phyloP scores from a whole-genome alignment of 2,888 invertebrate species.

The Drosophila setosimentum region DNA sequence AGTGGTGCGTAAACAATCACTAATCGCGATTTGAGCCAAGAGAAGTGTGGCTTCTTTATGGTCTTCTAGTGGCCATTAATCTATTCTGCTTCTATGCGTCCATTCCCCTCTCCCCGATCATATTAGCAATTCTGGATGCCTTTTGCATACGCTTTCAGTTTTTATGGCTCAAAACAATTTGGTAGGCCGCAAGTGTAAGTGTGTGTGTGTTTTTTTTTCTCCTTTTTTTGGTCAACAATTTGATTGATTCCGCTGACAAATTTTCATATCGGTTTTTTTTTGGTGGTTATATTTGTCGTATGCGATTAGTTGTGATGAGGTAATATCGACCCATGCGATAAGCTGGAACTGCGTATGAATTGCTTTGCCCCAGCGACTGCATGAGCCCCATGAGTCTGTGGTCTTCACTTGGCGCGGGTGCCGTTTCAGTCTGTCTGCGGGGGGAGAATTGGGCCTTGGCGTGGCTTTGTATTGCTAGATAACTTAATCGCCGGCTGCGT shows the following conservation, averaged over 20 bases:
- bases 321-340: conserved; percentile 51
- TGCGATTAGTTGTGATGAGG: conserved; percentile 51
- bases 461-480: conserved; percentile 33
- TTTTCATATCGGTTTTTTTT: conserved; percentile 26
- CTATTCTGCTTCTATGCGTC: conserved; percentile 56
- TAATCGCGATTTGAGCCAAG: conserved; percentile 26
- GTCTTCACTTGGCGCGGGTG: background rate
- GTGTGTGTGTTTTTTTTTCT: conserved; percentile 2
- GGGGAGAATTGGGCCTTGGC: conserved; percentile 10
- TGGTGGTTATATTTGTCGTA: conserved; percentile 1
- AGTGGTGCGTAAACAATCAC: conserved; percentile 22
- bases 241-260: conserved; percentile 42
- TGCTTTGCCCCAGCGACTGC: background rate
- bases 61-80: conserved; percentile 55
- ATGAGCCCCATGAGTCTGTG: conserved; percentile 14
- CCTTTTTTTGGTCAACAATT: conserved; percentile 13
- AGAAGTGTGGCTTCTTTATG: conserved; percentile 45
- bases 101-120: background rate
- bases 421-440: background rate
- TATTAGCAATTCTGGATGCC: conserved; percentile 23
- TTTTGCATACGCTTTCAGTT: conserved; percentile 38
- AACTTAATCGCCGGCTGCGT: conserved; percentile 52
- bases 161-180: conserved; percentile 29
- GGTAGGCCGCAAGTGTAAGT: conserved; percentile 30
- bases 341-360: conserved; percentile 24